Evolutionary conservation across 2,113 vertebrate species (phyloP).

Genomic region (Urocolius indicus): DNA sequence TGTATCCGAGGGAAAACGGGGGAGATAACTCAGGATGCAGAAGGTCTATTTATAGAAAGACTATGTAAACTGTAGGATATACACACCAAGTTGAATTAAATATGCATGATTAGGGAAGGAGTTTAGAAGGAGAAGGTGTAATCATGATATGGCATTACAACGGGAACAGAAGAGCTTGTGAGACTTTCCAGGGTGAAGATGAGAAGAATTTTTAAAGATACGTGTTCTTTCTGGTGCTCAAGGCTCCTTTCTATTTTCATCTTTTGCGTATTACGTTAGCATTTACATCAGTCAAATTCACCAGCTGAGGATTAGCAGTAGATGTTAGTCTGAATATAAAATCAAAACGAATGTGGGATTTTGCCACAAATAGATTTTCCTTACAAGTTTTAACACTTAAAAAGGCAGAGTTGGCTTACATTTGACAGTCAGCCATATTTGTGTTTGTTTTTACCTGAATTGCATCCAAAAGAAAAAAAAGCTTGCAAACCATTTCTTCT

Average conservation of each 20-base stretch:
- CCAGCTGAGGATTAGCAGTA: constrained; percentile 38
- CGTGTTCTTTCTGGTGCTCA: background rate
- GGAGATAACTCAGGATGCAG: constrained; percentile 40
- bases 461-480: constrained; percentile 46
- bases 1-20: constrained; percentile 3
- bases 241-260: constrained; percentile 57
- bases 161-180: background rate
- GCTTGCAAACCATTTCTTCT: constrained; percentile 56
- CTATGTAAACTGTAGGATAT: constrained; percentile 61
- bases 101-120: constrained; percentile 47
- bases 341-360: constrained; percentile 45
- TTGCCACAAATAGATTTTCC: constrained; percentile 31
- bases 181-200: constrained; percentile 26
- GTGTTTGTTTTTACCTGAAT: constrained; percentile 72
- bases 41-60: constrained; percentile 59
- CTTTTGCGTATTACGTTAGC: constrained; percentile 39
- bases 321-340: constrained; percentile 48
- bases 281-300: constrained; percentile 47
- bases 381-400: constrained; percentile 36
- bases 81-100: constrained; percentile 68
- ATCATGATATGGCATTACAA: background rate
- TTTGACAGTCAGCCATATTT: constrained; percentile 72
- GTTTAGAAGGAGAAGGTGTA: constrained; percentile 19
- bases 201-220: constrained; percentile 48
- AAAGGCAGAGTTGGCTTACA: constrained; percentile 57